Percentiles rank a stretch among this genome's conserved stretches.
Evolutionary conservation across 2,888 invertebrate genomes (phyloP).

Genomic region (Eristalis arbustorum): DNA sequence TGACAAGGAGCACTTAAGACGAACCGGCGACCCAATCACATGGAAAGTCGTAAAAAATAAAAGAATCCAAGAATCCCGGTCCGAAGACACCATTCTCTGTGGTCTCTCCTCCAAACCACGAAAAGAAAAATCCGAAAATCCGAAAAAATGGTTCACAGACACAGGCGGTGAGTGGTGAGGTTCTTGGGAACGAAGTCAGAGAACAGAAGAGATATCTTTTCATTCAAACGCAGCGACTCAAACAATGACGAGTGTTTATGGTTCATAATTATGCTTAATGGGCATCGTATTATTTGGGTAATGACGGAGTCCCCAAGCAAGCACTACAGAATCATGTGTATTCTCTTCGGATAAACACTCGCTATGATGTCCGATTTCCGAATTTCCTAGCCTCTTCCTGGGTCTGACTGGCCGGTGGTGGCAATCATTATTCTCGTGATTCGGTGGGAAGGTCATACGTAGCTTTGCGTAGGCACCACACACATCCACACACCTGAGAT

Average conservation of each 20-base stretch:
- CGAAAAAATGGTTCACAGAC: slow-evolving; percentile 31
- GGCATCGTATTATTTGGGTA: slow-evolving; percentile 67
- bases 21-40: slow-evolving; percentile 56
- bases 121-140: not conserved
- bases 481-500: not conserved
- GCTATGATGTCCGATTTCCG: slow-evolving; percentile 62
- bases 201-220: slow-evolving; percentile 11
- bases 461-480: slow-evolving; percentile 17
- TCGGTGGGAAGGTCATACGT: slow-evolving; percentile 38
- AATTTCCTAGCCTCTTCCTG: slow-evolving; percentile 49
- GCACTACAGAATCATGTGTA: slow-evolving; percentile 56
- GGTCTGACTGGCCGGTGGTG: slow-evolving; percentile 10
- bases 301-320: slow-evolving; percentile 57
- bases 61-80: slow-evolving; percentile 37
- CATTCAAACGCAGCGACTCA: slow-evolving; percentile 45
- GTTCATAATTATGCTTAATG: slow-evolving; percentile 70
- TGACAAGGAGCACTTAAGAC: slow-evolving; percentile 60
- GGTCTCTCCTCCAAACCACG: slow-evolving; percentile 35
- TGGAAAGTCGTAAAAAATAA: slow-evolving; percentile 53
- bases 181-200: slow-evolving; percentile 62
- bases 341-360: slow-evolving; percentile 47
- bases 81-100: slow-evolving; percentile 22
- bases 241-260: slow-evolving; percentile 65
- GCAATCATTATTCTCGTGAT: slow-evolving; percentile 32
- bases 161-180: not conserved